Evolutionary conservation across 2,113 vertebrate species (phyloP).

Genomic region (Grammomys dolichurus): DNA sequence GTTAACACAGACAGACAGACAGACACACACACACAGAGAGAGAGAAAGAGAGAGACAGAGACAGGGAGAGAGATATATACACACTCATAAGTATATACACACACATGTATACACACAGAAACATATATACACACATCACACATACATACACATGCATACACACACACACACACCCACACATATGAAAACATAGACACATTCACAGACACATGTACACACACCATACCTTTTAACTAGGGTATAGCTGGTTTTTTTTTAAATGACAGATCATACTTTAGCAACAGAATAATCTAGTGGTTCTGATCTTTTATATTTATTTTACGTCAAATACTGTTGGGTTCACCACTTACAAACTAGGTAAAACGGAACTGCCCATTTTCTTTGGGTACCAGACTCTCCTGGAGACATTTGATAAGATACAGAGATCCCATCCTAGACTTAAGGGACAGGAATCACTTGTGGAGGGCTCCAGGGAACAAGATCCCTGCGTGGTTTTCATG

Average conservation of each 20-base stretch:
- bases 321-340: neutral
- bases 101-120: neutral
- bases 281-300: neutral
- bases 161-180: neutral
- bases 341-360: constrained; percentile 18
- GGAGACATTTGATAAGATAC: constrained; percentile 33
- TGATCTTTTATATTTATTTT: constrained; percentile 23
- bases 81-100: neutral
- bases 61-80: neutral
- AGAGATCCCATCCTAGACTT: neutral
- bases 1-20: neutral
- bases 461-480: neutral
- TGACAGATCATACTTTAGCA: neutral
- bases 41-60: neutral
- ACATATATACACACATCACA: neutral
- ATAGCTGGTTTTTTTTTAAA: neutral
- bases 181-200: neutral
- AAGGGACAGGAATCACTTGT: neutral
- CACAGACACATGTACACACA: neutral
- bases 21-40: neutral
- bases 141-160: too few species aligned
- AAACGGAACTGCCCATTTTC: neutral
- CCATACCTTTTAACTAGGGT: neutral
- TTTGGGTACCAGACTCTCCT: constrained; percentile 12
- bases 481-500: constrained; percentile 15